Base-by-base conservation (phyloP, 1,140 invertebrate genomes). In the Pseudoatta argentina region DNA sequence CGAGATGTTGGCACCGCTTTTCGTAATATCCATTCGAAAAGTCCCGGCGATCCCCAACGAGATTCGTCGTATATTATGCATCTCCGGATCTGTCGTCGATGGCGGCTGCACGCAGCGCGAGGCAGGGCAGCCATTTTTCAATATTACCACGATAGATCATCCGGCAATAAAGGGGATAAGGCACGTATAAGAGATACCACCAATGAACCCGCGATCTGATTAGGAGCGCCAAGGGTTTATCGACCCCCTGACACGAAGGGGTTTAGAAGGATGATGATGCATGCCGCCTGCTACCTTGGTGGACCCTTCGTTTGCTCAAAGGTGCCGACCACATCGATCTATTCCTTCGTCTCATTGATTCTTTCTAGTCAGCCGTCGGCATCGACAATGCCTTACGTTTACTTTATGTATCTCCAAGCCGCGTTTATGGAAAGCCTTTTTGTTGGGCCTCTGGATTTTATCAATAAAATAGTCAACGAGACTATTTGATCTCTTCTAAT, bases 71-170 rank as follows among this genome's bases (percentile, higher is more conserved):
- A 91, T 89, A 91, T 91, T 86, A 90, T 53, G 83, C 66, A 89
- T 86, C 91, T 77, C 89, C 75, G 81, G 86, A 90, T 89, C 86
- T 89, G 91, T 91, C 91, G 88, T 91, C 87, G 71, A 86, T 81
- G 63, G 30, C 30, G 89, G 86, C n/a, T 75, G 53, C 18, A 55
- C 72, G 72, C 72, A 30, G 53, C 51, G 71, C 71, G 83, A 27
- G 72, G 61, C 57, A 63, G 18, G 3, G 30, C 78, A 83, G 88
- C 86, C 81, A 91, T 91, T 91, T 91, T 91, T 91, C 91, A 91
- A 91, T 91, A 91, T 91, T 91, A 91, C 90, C 88, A 64, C 86
- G 88, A 91, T 91, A 89, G 86, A 91, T 91, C 90, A 91, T 88
- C 83, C 88, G 87, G 71, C 87, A 88, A 91, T 91, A 91, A 91